A percentile compares a stretch with the other conserved stretches of the same genome.
Evolutionary conservation across 2,113 vertebrate genomes (phyloP).

Genomic region (Atrichornis clamosus): DNA sequence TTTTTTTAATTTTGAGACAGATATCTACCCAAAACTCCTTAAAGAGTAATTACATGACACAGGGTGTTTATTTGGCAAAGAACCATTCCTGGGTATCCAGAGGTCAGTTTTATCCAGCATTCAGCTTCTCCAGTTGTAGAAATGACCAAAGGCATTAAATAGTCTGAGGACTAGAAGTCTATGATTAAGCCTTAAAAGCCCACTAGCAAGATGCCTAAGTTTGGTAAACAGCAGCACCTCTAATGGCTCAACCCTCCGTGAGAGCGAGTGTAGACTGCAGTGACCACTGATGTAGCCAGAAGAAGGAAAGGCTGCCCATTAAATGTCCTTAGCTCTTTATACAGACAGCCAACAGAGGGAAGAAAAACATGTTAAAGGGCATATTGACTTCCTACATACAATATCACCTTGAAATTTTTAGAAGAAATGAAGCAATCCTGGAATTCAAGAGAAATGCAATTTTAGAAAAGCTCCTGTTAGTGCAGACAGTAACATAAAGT

Average conservation of each 20-base stretch:
- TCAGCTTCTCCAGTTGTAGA: neutral
- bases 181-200: neutral
- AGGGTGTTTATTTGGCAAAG: neutral
- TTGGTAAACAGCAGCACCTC: neutral
- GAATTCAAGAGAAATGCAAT: neutral
- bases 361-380: neutral
- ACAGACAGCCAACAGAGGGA: accelerated
- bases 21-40: neutral
- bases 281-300: neutral
- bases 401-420: neutral
- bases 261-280: neutral
- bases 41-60: neutral
- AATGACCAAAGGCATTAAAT: neutral
- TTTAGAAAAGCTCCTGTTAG: neutral
- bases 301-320: neutral
- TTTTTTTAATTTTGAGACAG: neutral
- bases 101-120: neutral
- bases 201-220: neutral
- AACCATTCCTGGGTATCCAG: neutral
- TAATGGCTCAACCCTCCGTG: neutral
- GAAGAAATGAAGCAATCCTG: neutral
- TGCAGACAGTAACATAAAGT: neutral
- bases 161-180: neutral
- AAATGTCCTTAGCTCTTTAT: neutral
- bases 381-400: neutral